Conservation (phyloP, 2,113 vertebrate species). For the Narcine bancroftii region DNA sequence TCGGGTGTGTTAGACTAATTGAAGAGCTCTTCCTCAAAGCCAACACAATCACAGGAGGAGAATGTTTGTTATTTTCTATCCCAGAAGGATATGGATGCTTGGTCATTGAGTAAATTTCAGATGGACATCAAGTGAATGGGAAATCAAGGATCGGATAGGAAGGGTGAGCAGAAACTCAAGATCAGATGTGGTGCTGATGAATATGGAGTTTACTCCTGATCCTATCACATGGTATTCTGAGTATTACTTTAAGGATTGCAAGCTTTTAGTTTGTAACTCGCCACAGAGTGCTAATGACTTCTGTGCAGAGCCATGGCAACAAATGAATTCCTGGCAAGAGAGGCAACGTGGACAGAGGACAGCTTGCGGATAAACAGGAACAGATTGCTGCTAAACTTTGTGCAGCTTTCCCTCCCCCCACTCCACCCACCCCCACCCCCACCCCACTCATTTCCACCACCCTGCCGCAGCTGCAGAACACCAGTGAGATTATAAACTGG, state of each 20-base stretch:
- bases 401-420: background rate
- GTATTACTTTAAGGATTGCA: background rate
- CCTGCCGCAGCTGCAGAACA: background rate
- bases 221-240: background rate
- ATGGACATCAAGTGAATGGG: background rate
- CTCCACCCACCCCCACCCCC: background rate
- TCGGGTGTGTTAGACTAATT: background rate
- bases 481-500: background rate
- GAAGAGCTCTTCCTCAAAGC: background rate
- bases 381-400: background rate
- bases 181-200: background rate
- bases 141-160: background rate
- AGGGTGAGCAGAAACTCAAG: background rate
- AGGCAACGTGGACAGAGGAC: background rate
- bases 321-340: background rate
- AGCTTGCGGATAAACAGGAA: slow-evolving; percentile 9
- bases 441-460: no score
- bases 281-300: background rate
- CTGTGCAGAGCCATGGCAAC: background rate
- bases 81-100: background rate
- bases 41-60: no score
- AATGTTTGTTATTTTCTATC: background rate
- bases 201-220: background rate
- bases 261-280: background rate
- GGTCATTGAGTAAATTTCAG: background rate